phyloP scores from a whole-genome alignment of 2,888 invertebrate genomes.

The Melanargia galathea region DNA sequence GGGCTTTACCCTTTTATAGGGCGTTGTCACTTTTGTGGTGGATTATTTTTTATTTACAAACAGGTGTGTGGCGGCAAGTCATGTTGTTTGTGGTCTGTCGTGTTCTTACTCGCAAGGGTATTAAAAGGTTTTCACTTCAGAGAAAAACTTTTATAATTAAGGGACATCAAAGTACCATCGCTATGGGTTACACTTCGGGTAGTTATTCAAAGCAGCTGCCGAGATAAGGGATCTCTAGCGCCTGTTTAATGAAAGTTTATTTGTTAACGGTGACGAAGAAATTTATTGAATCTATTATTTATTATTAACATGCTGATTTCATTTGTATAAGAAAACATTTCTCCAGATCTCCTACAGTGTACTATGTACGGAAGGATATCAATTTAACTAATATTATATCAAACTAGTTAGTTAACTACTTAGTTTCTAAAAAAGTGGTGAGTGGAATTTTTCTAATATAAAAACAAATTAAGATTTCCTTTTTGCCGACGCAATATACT shows the following conservation, averaged over 20 bases:
- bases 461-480: constrained; percentile 2
- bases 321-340: neutral
- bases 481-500: constrained; percentile 12
- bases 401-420: neutral
- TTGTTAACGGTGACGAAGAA: constrained; percentile 68
- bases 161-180: constrained; percentile 76
- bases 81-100: constrained; percentile 45
- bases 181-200: constrained; percentile 78
- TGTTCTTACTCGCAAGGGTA: constrained; percentile 40
- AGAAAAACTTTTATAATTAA: constrained; percentile 80
- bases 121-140: constrained; percentile 65
- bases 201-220: constrained; percentile 76
- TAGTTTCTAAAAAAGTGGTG: neutral
- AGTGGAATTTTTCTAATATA: neutral
- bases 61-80: constrained; percentile 44
- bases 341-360: neutral
- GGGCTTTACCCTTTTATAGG: constrained; percentile 18
- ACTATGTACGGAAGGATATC: no score
- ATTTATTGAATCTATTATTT: constrained; percentile 49
- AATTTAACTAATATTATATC: neutral
- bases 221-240: constrained; percentile 75
- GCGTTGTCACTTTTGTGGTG: constrained; percentile 22
- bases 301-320: neutral
- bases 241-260: constrained; percentile 70
- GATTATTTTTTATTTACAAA: constrained; percentile 40